phyloP scores from a whole-genome alignment of 1,140 invertebrate species.

The Drosophila carrolli region DNA sequence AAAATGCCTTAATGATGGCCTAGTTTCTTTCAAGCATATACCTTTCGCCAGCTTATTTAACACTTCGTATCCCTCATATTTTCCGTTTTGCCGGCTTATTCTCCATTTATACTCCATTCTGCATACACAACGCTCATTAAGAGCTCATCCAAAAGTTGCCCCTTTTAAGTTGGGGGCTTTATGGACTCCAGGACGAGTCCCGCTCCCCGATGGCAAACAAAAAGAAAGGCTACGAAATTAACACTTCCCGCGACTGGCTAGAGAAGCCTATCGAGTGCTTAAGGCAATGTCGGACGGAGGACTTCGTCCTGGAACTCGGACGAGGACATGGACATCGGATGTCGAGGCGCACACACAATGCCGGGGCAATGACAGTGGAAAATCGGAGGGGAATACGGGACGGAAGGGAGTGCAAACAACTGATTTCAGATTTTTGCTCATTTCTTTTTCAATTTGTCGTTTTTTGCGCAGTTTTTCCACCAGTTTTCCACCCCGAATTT shows the following conservation, averaged over 20 bases:
- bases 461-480: slow-evolving; percentile 67
- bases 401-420: slow-evolving; percentile 61
- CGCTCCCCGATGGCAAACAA: slow-evolving; percentile 65
- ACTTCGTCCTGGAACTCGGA: slow-evolving; percentile 30
- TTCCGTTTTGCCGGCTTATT: slow-evolving; percentile 25
- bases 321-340: slow-evolving; percentile 29
- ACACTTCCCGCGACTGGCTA: slow-evolving; percentile 67
- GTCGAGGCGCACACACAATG: slow-evolving; percentile 49
- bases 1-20: slow-evolving; percentile 28
- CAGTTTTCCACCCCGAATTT: slow-evolving; percentile 16
- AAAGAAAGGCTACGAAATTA: slow-evolving; percentile 75
- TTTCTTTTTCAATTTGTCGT: slow-evolving; percentile 79
- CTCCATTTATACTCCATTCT: slow-evolving; percentile 41
- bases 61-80: slow-evolving; percentile 16
- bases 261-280: slow-evolving; percentile 66
- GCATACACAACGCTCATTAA: slow-evolving; percentile 62
- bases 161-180: slow-evolving; percentile 37
- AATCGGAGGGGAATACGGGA: background rate
- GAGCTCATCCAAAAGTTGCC: slow-evolving; percentile 62
- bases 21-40: slow-evolving; percentile 17
- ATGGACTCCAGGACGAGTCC: slow-evolving; percentile 11
- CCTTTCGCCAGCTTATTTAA: slow-evolving; percentile 31
- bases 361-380: slow-evolving; percentile 30
- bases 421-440: slow-evolving; percentile 73
- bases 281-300: slow-evolving; percentile 60